Conservation (phyloP, 1,140 invertebrate species). For the Mizuhopecten yessoensis region DNA sequence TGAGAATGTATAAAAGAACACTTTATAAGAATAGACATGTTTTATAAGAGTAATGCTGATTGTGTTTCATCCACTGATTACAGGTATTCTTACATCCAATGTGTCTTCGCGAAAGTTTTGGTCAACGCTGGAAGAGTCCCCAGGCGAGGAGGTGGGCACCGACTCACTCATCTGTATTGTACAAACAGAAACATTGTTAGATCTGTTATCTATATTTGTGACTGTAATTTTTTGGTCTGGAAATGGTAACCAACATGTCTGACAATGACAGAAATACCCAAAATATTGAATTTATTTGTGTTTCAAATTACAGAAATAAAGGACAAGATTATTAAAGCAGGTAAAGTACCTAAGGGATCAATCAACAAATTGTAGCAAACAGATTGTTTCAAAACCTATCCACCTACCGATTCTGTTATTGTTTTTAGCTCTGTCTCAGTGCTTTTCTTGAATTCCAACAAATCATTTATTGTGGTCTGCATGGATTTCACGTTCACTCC, state of each 20-base stretch:
- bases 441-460: slow-evolving; percentile 37
- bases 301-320: no score
- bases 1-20: no score
- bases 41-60: no score
- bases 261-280: no score
- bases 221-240: not conserved
- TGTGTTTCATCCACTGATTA: not conserved
- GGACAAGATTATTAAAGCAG: no score
- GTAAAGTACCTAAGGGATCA: no score
- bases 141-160: not conserved
- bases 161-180: not conserved
- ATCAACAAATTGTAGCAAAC: no score
- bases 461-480: slow-evolving; percentile 41
- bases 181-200: not conserved
- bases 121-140: not conserved
- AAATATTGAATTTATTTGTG: no score
- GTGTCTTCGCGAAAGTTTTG: not conserved
- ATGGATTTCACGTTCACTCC: slow-evolving; percentile 51
- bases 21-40: no score
- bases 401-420: not conserved
- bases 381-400: no score
- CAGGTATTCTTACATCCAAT: not conserved
- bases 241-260: not conserved
- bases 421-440: slow-evolving; percentile 36
- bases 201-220: no score